phyloP scores from a whole-genome alignment of 2,888 invertebrate genomes.

The Embidobia sp. region DNA sequence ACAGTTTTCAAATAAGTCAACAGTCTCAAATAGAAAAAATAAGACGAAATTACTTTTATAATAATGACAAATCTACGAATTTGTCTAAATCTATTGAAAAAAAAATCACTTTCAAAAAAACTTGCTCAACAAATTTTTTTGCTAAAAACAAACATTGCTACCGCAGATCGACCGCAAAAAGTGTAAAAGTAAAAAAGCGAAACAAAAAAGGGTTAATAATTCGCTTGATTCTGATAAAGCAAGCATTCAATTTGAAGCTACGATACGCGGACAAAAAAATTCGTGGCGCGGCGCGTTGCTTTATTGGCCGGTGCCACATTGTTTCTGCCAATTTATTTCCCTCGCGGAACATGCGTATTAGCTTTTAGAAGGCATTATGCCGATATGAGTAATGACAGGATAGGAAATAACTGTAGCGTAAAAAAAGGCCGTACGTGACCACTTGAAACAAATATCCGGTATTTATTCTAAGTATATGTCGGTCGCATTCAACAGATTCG shows the following conservation, averaged over 20 bases:
- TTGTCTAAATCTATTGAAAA: no score
- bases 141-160: no score
- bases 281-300: not conserved
- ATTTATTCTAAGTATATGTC: constrained; percentile 48
- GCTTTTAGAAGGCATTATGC: constrained; percentile 45
- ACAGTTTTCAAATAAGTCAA: no score
- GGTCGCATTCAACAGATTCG: constrained; percentile 31
- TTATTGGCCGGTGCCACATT: constrained; percentile 24
- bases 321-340: constrained; percentile 45
- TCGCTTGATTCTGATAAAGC: not conserved
- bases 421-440: constrained; percentile 49
- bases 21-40: no score
- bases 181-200: no score
- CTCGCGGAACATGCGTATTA: constrained; percentile 39
- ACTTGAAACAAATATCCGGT: constrained; percentile 58
- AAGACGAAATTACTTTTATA: no score
- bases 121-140: no score
- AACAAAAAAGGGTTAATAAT: no score
- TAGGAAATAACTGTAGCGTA: constrained; percentile 49
- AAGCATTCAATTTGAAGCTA: constrained; percentile 12
- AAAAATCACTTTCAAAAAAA: no score
- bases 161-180: no score
- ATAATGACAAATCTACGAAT: no score
- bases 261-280: constrained; percentile 7
- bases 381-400: constrained; percentile 48